Evolutionary conservation across 2,888 invertebrate species (phyloP).

Genomic region (Tipula unca): DNA sequence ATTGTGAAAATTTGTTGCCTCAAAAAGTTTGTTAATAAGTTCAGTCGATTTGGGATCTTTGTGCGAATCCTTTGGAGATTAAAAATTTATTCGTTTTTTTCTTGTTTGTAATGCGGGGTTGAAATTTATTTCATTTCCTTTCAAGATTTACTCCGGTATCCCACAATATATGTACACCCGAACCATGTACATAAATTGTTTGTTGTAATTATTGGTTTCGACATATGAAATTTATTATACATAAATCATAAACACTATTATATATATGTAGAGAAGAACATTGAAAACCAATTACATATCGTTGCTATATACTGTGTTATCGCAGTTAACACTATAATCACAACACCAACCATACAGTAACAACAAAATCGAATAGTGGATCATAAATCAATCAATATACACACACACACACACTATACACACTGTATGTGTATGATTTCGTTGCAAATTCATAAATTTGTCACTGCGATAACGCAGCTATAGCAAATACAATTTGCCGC

Average conservation of each 20-base stretch:
- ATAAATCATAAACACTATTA: neutral
- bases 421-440: neutral
- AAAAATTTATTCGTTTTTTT: neutral
- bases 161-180: neutral
- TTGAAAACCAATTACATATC: neutral
- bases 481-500: neutral
- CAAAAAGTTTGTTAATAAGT: neutral
- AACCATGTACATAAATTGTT: neutral
- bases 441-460: neutral
- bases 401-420: neutral
- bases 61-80: neutral
- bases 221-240: neutral
- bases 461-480: neutral
- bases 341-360: neutral
- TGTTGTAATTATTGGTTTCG: neutral
- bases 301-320: neutral
- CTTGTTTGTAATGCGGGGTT: neutral
- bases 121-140: neutral
- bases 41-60: neutral
- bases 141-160: neutral
- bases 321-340: neutral
- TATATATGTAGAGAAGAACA: neutral
- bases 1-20: neutral
- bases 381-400: constrained; percentile 8
- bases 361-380: neutral